These are phyloP conservation scores for western clawed frog (Xenopus tropicalis) DNA, from an alignment of 2,113 vertebrate genomes.

Conservation along the genomic window UCB_Xtro_10.0 CM004447.2:88785001-88785500, in stretches of 20 bases:
- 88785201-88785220: conserved; percentile 97
- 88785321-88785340: conserved; percentile 91
- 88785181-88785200: conserved; percentile 90
- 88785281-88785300: conserved; percentile 96
- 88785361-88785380: conserved; percentile 62
- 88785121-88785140: conserved; percentile 24
- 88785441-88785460: conserved; percentile 66
- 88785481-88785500: conserved; percentile 80
- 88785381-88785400: conserved; percentile 67
- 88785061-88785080: conserved; percentile 52
- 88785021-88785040: conserved; percentile 45
- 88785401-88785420: conserved; percentile 66
- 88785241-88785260: conserved; percentile 96
- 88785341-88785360: conserved; percentile 92
- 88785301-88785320: conserved; percentile 94
- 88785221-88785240: conserved; percentile 98
- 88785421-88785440: conserved; percentile 64
- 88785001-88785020: conserved; percentile 46
- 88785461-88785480: conserved; percentile 63
- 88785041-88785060: conserved; percentile 41
- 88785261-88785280: conserved; percentile 95
- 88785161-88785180: conserved; percentile 92
- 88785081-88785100: conserved; percentile 58
- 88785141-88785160: conserved; percentile 78
- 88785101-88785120: conserved; percentile 76